Percentiles rank a stretch among this genome's conserved stretches.
These are phyloP conservation scores for Drosophila parvula DNA, from an alignment of 1,140 invertebrate species.

Conservation along the genomic window DNA sequence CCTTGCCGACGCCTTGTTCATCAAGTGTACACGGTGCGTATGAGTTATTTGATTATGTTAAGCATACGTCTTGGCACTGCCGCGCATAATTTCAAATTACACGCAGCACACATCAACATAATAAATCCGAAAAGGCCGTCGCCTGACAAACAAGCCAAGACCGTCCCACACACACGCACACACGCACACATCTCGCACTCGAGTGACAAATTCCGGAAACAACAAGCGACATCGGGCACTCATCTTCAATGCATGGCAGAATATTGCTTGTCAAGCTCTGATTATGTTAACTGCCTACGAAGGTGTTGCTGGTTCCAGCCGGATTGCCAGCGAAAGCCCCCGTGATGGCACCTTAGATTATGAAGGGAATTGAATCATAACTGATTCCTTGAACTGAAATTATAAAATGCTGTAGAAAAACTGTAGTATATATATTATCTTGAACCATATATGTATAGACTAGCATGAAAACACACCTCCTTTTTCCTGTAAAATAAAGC, in stretches of 20 bases:
- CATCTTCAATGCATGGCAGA: constrained; percentile 65
- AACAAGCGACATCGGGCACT: constrained; percentile 59
- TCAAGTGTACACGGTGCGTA: constrained; percentile 56
- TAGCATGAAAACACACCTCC: no score
- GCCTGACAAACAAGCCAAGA: constrained; percentile 70
- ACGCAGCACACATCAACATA: constrained; percentile 74
- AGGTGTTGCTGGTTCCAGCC: constrained; percentile 22
- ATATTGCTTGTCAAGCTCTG: constrained; percentile 77
- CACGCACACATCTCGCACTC: constrained; percentile 11
- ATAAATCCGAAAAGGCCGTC: constrained; percentile 71
- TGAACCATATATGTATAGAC: no score
- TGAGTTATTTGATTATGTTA: constrained; percentile 82
- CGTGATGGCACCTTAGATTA: not conserved
- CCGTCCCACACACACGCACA: constrained; percentile 16
- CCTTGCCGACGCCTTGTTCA: constrained; percentile 31
- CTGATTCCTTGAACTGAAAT: not conserved
- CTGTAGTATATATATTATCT: no score
- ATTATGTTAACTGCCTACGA: constrained; percentile 75
- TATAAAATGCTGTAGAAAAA: not conserved
- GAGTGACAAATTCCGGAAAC: constrained; percentile 76
- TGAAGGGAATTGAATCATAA: no score
- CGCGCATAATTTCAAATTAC: constrained; percentile 80
- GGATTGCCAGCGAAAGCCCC: constrained; percentile 2
- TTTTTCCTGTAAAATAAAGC: not conserved
- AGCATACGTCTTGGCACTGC: constrained; percentile 65